These are phyloP conservation scores for Rana temporaria DNA, from an alignment of 2,113 vertebrate genomes.

Conservation along the genomic window DNA sequence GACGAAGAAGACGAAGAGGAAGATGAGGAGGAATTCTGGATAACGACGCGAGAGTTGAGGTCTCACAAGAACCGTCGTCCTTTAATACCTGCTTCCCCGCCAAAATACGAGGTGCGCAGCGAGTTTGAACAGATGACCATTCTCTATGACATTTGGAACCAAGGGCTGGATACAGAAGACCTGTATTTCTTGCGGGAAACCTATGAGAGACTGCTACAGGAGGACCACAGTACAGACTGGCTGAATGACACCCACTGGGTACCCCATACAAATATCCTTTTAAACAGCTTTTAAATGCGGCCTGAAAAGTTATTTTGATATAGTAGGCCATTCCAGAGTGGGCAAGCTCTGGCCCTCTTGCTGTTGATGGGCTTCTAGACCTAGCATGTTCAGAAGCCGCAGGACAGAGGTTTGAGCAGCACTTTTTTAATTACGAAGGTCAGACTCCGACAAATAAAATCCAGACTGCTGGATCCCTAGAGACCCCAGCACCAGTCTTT, in stretches of 20 bases:
- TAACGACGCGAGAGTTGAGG: slow-evolving; percentile 67
- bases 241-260: slow-evolving; percentile 97
- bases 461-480: too few species aligned
- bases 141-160: slow-evolving; percentile 94
- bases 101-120: slow-evolving; percentile 79
- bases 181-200: slow-evolving; percentile 80
- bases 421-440: too few species aligned
- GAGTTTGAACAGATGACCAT: slow-evolving; percentile 97
- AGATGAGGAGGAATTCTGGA: slow-evolving; percentile 71
- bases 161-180: slow-evolving; percentile 86
- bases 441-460: too few species aligned
- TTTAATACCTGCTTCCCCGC: not conserved
- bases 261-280: slow-evolving; percentile 92
- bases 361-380: too few species aligned
- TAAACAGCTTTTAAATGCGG: not conserved
- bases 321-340: too few species aligned
- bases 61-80: slow-evolving; percentile 63
- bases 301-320: too few species aligned
- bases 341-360: not conserved
- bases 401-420: too few species aligned
- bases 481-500: too few species aligned
- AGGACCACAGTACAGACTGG: slow-evolving; percentile 87
- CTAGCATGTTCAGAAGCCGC: too few species aligned
- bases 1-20: slow-evolving; percentile 74
- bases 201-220: slow-evolving; percentile 86